phyloP scores from a whole-genome alignment of 2,888 invertebrate genomes.

The Andrena flavipes region DNA sequence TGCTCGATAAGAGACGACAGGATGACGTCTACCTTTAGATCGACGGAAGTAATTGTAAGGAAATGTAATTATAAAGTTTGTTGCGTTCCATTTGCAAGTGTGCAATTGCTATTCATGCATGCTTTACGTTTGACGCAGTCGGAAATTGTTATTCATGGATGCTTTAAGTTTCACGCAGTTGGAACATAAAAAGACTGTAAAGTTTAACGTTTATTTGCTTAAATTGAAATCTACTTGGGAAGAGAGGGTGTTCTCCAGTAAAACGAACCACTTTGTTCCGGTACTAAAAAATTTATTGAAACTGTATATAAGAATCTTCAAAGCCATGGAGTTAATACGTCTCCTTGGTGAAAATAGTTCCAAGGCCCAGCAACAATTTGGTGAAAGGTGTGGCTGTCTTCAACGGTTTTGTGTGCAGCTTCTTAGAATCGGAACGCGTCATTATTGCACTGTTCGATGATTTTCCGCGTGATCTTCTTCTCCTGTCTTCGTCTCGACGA shows the following conservation, averaged over 20 bases:
- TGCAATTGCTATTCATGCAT: not conserved
- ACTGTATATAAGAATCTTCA: not conserved
- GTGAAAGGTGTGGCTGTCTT: slow-evolving; percentile 57
- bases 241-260: not conserved
- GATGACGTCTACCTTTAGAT: not conserved
- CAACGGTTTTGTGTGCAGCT: slow-evolving; percentile 13
- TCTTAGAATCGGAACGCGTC: slow-evolving; percentile 10
- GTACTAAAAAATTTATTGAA: slow-evolving; percentile 8
- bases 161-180: not conserved
- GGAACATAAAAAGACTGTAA: not conserved
- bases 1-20: not conserved
- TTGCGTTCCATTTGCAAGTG: too few relatives aligned
- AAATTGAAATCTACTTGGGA: not conserved
- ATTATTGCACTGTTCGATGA: not conserved
- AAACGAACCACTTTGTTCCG: not conserved
- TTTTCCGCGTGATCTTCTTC: slow-evolving; percentile 8
- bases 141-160: not conserved
- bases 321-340: not conserved
- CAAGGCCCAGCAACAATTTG: slow-evolving; percentile 63
- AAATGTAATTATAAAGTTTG: not conserved
- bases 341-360: slow-evolving; percentile 41
- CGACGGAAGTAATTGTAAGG: not conserved
- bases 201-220: not conserved
- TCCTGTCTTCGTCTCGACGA: not conserved
- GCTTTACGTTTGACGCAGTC: not conserved